Evolutionary conservation across 2,113 vertebrate genomes (phyloP), one percentile per base, ranked within the genome.

Genomic region (Ia io): DNA sequence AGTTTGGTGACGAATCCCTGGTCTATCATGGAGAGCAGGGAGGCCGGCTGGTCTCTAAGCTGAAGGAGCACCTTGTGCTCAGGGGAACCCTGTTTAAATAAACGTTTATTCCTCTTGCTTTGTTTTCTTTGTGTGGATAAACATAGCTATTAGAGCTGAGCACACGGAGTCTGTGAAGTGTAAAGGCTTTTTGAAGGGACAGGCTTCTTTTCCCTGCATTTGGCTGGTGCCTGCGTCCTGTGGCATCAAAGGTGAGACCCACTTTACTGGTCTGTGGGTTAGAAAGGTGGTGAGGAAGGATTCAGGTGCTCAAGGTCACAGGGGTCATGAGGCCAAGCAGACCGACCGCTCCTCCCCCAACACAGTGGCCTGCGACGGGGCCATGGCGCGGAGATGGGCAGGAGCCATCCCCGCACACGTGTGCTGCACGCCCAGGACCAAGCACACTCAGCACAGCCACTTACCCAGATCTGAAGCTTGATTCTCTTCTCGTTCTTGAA

Each of bases 401-500:
- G 87, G 53, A 82, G 47, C 16, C 61, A 44, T 42, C 70, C 76
- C 35, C 12, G 63, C 73, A 13, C 16, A 74, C 25, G 44, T 25
- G 56, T 59, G 56, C 56, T 1, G 6, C 53, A 49, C 53, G 53
- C 53, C 53, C 53, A 22, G 53, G 51, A 53, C 51, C 49, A 16
- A 86, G 88, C 59, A 73, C 17, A 51, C 10, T 12, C 42, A 2
- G 74, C 76, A 85, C 82, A 93, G 95, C 47, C 88, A 96, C 99
- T 99, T 98, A 99, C 99, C 99, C 99, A 99, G 95, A 99, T 99
- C 98, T 99, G 99, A 89, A 99, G 99, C 97, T 99, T 99, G 98
- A 99, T 99, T 98, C 99, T 99, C 98, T 99, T 99, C 98, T 99
- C 99, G 70, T 99, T 99, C 98, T 99, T 99, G 98, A 99, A 99